Conservation (phyloP, 2,113 vertebrate genomes). For the Casuarius casuarius region DNA sequence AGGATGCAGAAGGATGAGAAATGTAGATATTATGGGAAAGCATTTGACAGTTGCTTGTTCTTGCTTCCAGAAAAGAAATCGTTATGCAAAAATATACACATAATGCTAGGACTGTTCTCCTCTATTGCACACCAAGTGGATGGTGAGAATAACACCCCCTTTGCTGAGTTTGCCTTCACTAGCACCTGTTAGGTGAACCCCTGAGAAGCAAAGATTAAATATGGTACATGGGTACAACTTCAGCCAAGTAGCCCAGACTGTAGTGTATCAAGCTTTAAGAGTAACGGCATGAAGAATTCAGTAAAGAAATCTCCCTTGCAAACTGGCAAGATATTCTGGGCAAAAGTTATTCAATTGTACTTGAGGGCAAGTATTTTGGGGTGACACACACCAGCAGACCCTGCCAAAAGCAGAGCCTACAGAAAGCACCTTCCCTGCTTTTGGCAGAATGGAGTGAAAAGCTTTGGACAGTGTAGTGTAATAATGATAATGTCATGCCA, state of each 20-base stretch:
- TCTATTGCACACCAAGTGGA: not conserved
- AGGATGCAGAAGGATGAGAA: not conserved
- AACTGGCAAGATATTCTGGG: not conserved
- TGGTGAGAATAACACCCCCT: not conserved
- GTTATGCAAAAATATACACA: not conserved
- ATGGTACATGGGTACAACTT: rapidly evolving
- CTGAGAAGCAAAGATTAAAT: not conserved
- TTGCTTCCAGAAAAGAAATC: not conserved
- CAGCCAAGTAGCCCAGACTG: not conserved
- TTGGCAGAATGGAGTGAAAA: not conserved
- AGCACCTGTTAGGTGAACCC: not conserved
- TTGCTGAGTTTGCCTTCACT: not conserved
- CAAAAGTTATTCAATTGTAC: not conserved
- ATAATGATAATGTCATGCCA: not conserved
- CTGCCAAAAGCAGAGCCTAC: not conserved
- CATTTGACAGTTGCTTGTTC: not conserved
- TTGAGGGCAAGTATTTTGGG: not conserved
- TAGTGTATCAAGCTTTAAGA: not conserved
- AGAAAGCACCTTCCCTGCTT: not conserved
- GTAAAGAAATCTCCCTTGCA: not conserved
- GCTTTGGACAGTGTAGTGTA: rapidly evolving
- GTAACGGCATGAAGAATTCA: not conserved
- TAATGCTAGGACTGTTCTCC: not conserved
- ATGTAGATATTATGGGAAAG: not conserved
- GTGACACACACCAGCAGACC: not conserved